A percentile compares a stretch with the other conserved stretches of the same genome.
phyloP scores from a whole-genome alignment of 2,888 invertebrate genomes.

The Brachypalpus laphriformis region DNA sequence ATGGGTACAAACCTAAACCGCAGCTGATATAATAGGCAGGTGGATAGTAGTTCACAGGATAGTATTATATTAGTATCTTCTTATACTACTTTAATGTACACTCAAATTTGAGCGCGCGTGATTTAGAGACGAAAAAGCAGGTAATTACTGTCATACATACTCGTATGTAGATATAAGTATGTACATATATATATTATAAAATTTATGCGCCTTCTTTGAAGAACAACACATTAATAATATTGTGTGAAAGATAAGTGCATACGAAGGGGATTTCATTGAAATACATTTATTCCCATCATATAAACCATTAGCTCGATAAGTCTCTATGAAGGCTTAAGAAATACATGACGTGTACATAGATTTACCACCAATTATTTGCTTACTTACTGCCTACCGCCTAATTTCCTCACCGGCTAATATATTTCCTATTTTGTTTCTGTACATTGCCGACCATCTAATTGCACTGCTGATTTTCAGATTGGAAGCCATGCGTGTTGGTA shows the following conservation, averaged over 20 bases:
- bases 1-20: no score
- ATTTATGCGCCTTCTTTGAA: constrained; percentile 55
- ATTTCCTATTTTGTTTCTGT: constrained; percentile 40
- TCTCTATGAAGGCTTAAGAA: constrained; percentile 1
- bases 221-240: not conserved
- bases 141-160: no score
- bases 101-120: no score
- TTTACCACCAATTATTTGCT: constrained; percentile 65
- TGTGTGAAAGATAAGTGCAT: constrained; percentile 26
- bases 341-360: constrained; percentile 53
- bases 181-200: no score
- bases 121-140: no score
- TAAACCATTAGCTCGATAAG: constrained; percentile 52
- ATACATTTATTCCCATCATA: constrained; percentile 40
- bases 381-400: constrained; percentile 56
- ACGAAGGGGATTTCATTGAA: constrained; percentile 27
- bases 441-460: constrained; percentile 62
- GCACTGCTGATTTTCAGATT: constrained; percentile 69
- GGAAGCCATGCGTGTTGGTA: constrained; percentile 63
- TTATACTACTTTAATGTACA: no score
- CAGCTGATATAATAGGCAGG: no score
- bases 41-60: no score
- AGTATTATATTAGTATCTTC: no score
- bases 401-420: constrained; percentile 46
- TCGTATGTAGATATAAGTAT: no score